Percentiles rank a stretch among this genome's conserved stretches.
phyloP scores from a whole-genome alignment of 2,113 vertebrate genomes.

The Nothobranchius kuhntae region DNA sequence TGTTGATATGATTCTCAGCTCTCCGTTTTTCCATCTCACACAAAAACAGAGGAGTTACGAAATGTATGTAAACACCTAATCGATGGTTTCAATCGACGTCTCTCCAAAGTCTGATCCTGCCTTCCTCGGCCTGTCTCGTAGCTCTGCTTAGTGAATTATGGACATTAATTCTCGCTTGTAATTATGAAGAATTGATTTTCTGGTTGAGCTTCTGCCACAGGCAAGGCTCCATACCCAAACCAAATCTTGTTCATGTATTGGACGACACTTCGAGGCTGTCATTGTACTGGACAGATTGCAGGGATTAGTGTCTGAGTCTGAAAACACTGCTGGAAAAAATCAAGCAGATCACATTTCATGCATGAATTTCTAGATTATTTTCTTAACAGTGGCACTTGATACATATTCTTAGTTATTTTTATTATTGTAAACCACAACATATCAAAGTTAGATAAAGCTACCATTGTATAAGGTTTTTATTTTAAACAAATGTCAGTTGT shows the following conservation, averaged over 20 bases:
- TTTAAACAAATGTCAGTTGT: not conserved
- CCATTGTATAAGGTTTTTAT: not conserved
- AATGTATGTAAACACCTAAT: slow-evolving; percentile 37
- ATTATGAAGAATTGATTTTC: slow-evolving; percentile 70
- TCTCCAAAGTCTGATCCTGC: slow-evolving; percentile 21
- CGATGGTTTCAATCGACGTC: slow-evolving; percentile 45
- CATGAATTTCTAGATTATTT: not conserved
- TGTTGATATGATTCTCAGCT: slow-evolving; percentile 15
- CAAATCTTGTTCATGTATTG: slow-evolving; percentile 34
- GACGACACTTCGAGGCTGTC: slow-evolving; percentile 41
- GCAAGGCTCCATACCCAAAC: slow-evolving; percentile 39
- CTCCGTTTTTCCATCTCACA: slow-evolving; percentile 17
- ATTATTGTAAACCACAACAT: not conserved
- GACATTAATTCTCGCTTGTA: slow-evolving; percentile 57
- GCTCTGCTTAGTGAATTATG: slow-evolving; percentile 49
- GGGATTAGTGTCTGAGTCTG: slow-evolving; percentile 52
- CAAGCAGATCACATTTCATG: not conserved
- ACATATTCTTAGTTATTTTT: not conserved
- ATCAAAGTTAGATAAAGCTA: not conserved
- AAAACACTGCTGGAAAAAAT: slow-evolving; percentile 22
- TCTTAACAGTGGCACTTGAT: not conserved
- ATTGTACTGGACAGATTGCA: slow-evolving; percentile 33
- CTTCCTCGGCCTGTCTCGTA: slow-evolving; percentile 36
- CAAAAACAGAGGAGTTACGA: slow-evolving; percentile 22
- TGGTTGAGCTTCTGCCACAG: slow-evolving; percentile 40